Percentiles rank a stretch among this genome's conserved stretches.
These are phyloP conservation scores for Odobenus rosmarus DNA, from an alignment of 2,113 vertebrate species.

Conservation along the genomic window DNA sequence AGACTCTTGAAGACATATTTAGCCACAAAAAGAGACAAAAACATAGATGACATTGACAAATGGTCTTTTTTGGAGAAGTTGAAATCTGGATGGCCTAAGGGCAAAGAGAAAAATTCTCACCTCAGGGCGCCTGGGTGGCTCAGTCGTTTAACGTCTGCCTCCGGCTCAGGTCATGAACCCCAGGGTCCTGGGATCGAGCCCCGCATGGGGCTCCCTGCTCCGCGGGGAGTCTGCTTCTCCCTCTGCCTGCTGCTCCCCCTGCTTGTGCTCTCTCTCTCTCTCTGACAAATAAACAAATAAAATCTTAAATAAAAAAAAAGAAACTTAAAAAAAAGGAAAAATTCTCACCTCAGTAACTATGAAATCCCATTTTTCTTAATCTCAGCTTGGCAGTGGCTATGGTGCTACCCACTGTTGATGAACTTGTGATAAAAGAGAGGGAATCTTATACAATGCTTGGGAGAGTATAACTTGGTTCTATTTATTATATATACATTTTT, in stretches of 20 bases:
- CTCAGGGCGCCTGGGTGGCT: neutral
- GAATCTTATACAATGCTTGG: fast-evolving
- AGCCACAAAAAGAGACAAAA: neutral
- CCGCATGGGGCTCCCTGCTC: too few species aligned
- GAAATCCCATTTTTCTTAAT: neutral
- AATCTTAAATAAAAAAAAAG: too few species aligned
- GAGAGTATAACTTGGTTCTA: fast-evolving
- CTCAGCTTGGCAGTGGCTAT: neutral
- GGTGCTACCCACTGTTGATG: fast-evolving
- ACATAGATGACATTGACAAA: neutral
- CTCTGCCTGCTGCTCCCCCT: too few species aligned
- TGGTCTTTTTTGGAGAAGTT: neutral
- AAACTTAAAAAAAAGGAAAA: neutral
- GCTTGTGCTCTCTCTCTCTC: too few species aligned
- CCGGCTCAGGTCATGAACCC: neutral
- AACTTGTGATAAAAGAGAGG: neutral
- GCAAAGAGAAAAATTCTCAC: neutral
- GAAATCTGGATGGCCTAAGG: neutral
- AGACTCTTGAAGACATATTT: neutral
- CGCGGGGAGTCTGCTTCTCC: too few species aligned
- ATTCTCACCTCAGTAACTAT: neutral
- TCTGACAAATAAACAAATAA: too few species aligned
- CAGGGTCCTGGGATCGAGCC: too few species aligned
- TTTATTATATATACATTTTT: neutral
- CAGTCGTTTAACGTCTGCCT: neutral